Conservation (phyloP, 2,888 invertebrate species). For the Bhutanitis thaidina region DNA sequence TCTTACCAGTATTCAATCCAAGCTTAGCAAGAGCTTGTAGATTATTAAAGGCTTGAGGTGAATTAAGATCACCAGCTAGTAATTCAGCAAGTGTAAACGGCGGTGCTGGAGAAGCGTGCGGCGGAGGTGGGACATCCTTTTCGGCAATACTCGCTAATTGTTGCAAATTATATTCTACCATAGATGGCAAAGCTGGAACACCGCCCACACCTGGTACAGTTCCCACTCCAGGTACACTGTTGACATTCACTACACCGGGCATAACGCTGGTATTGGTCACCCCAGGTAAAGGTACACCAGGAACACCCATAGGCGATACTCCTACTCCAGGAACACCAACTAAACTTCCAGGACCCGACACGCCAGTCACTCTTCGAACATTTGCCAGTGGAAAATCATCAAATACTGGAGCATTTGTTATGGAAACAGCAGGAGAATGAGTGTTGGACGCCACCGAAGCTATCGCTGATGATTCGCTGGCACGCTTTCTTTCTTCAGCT, state of each 20-base stretch:
- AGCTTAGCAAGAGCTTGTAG: constrained; percentile 94
- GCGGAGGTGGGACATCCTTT: constrained; percentile 79
- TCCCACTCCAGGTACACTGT: constrained; percentile 51
- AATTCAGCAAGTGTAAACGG: constrained; percentile 89
- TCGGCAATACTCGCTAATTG: constrained; percentile 91
- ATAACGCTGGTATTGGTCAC: constrained; percentile 51
- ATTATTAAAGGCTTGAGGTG: constrained; percentile 91
- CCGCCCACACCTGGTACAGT: constrained; percentile 49
- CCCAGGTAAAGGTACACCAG: constrained; percentile 49
- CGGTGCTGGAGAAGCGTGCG: constrained; percentile 80
- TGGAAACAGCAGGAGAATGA: constrained; percentile 73
- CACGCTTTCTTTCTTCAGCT: constrained; percentile 76
- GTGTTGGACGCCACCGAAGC: constrained; percentile 63
- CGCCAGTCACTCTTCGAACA: constrained; percentile 65
- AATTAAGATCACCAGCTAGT: constrained; percentile 84
- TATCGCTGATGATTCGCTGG: constrained; percentile 67
- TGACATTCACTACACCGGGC: constrained; percentile 55
- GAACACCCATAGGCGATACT: constrained; percentile 42
- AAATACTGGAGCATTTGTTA: constrained; percentile 86
- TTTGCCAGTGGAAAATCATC: constrained; percentile 83
- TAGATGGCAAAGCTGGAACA: constrained; percentile 79
- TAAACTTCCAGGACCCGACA: constrained; percentile 31
- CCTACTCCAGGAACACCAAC: constrained; percentile 40
- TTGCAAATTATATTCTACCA: constrained; percentile 92
- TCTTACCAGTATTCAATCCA: constrained; percentile 84